phyloP scores from a whole-genome alignment of 2,888 invertebrate species.

The Gibbula magus region DNA sequence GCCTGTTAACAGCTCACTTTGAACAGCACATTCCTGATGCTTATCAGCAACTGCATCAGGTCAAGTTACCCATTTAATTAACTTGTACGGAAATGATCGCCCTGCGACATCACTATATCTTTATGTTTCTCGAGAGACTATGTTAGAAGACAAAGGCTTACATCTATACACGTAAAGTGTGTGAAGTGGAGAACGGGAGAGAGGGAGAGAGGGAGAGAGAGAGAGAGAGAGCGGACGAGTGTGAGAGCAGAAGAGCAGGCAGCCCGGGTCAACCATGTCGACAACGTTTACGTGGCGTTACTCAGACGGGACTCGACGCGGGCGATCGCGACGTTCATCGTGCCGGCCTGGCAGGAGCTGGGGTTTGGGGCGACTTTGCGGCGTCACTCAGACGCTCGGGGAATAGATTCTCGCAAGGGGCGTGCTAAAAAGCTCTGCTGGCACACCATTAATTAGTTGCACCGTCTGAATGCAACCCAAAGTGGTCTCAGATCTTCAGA shows the following conservation, averaged over 20 bases:
- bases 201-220: neutral
- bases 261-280: neutral
- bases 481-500: neutral
- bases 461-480: slow-evolving; percentile 2
- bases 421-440: slow-evolving; percentile 1
- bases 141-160: neutral
- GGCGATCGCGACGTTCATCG: slow-evolving; percentile 8
- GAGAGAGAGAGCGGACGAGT: slow-evolving; percentile 16
- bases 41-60: neutral
- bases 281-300: neutral
- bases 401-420: slow-evolving; percentile 10
- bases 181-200: neutral
- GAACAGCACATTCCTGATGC: neutral
- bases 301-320: neutral
- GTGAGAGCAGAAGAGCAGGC: neutral
- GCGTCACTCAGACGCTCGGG: neutral
- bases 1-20: too few species aligned
- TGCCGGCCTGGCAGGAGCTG: neutral
- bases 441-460: slow-evolving; percentile 8
- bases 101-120: neutral
- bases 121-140: neutral
- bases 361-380: neutral
- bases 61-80: slow-evolving; percentile 2
- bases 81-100: slow-evolving; percentile 3
- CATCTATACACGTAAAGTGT: neutral